phyloP scores from a whole-genome alignment of 2,113 vertebrate species.

The Leucopsar rothschildi region DNA sequence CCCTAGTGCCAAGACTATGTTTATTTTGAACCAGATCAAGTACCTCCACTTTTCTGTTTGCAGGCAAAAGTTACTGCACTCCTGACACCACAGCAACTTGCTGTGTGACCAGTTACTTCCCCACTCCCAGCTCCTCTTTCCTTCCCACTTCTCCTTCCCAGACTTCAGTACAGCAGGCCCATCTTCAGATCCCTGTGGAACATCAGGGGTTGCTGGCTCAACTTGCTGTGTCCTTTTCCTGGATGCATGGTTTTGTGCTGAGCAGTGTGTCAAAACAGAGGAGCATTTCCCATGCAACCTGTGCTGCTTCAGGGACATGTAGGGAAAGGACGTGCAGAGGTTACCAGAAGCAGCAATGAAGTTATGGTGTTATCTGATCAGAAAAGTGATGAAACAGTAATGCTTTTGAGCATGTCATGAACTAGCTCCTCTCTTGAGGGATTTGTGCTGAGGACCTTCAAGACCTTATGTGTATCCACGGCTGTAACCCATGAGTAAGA shows the following conservation, averaged over 20 bases:
- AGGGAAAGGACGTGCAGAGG: not conserved
- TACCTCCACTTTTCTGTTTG: not conserved
- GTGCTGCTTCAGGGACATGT: fast-evolving
- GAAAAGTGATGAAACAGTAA: constrained; percentile 30
- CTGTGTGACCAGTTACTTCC: not conserved
- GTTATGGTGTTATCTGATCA: constrained; percentile 6
- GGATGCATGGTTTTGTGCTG: fast-evolving
- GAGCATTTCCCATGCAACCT: not conserved
- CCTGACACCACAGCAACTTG: not conserved
- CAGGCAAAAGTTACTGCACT: not conserved
- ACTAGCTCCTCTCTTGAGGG: not conserved
- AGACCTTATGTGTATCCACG: not conserved
- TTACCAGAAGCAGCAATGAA: constrained; percentile 5
- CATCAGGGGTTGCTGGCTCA: not conserved
- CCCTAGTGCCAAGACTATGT: not conserved
- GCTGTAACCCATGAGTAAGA: not conserved
- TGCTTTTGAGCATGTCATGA: not conserved
- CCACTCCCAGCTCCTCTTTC: not conserved
- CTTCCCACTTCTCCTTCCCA: not conserved
- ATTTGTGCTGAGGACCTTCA: not conserved
- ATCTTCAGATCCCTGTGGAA: not conserved
- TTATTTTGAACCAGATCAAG: constrained; percentile 5
- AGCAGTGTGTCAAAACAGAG: not conserved
- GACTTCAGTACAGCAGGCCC: not conserved
- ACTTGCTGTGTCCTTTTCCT: not conserved